Base-by-base conservation (phyloP, 2,888 invertebrate genomes). In the Stenotaenia linearis region DNA sequence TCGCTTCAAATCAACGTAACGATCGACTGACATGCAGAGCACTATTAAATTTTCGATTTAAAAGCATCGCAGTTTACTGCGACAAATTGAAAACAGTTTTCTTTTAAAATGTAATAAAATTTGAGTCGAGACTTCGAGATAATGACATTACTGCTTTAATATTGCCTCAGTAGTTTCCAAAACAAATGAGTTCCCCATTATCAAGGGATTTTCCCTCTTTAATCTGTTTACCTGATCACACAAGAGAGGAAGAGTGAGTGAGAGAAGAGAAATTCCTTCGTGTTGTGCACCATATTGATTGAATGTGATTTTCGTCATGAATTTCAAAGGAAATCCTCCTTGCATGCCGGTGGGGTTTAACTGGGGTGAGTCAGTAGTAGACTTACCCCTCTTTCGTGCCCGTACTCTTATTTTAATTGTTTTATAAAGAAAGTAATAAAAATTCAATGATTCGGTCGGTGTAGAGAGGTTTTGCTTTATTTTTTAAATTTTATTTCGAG, bases 161-260 rank as follows among this genome's bases (percentile, higher is more conserved):
- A 61, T 61, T 61, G 61, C 21, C 23, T 25, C 9, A 23, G 61
- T 61, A 45, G 4, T 23, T 61, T 23, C 61, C 23, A 61, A 61
- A 61, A 61, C 61, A 61, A 61, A 61, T 61, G 61, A 61, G 61
- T 61, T 61, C 61, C 61, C 61, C 25, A 61, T 61, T 61, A 61
- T 15, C 61, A 61, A 25, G 61, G 61, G 61, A 61, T 61, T 61
- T 61, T 61, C 61, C 61, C 61, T 61, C 21, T 61, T 61, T 61
- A 61, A 61, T 61, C 61, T 61, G 61, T 61, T 61, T 61, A 61
- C 61, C 61, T 61, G 61, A 61, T 61, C 61, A 25, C 56, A 56
- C 56, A 56, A 56, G 56, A 56, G 56, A 56, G 61, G 45, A n/a
- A 56, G 56, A 56, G 56, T 18, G 56, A 56, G 56, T 1, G 56